phyloP scores from a whole-genome alignment of 2,888 invertebrate genomes.

The Trachelus iudaicus region DNA sequence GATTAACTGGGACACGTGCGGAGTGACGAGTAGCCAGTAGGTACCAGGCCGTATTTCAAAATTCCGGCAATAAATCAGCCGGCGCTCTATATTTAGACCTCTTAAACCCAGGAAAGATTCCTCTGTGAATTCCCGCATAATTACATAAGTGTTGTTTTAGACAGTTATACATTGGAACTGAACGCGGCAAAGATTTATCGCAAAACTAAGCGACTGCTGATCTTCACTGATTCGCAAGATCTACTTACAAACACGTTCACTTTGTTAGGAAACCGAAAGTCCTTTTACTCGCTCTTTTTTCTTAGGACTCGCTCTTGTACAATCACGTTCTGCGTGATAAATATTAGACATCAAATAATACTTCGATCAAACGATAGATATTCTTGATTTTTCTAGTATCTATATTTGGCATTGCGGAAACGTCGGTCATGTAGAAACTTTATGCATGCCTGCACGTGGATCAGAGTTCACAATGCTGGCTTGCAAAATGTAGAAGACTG shows the following conservation, averaged over 20 bases:
- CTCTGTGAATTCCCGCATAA: slow-evolving; percentile 39
- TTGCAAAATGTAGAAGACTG: not conserved
- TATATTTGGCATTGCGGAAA: not conserved
- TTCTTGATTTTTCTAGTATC: not conserved
- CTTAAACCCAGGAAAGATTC: slow-evolving; percentile 42
- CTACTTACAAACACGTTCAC: not conserved
- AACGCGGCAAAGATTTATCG: not conserved
- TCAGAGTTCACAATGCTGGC: not conserved
- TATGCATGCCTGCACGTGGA: not conserved
- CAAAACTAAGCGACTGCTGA: not conserved
- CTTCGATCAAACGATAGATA: not conserved
- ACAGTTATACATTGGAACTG: not conserved
- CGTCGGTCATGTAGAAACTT: not conserved
- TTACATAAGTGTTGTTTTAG: slow-evolving; percentile 38
- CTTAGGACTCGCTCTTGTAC: not conserved
- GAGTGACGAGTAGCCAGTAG: not conserved
- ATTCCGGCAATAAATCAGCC: slow-evolving; percentile 43
- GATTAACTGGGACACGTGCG: not conserved
- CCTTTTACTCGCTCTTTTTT: not conserved
- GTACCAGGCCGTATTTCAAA: slow-evolving; percentile 4
- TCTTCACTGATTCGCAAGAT: not conserved
- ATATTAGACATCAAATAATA: not conserved
- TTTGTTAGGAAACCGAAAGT: not conserved
- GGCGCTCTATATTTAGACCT: slow-evolving; percentile 49
- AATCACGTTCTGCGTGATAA: not conserved